Base-by-base conservation (phyloP, 2,888 invertebrate species). In the Dynastes hyllus region DNA sequence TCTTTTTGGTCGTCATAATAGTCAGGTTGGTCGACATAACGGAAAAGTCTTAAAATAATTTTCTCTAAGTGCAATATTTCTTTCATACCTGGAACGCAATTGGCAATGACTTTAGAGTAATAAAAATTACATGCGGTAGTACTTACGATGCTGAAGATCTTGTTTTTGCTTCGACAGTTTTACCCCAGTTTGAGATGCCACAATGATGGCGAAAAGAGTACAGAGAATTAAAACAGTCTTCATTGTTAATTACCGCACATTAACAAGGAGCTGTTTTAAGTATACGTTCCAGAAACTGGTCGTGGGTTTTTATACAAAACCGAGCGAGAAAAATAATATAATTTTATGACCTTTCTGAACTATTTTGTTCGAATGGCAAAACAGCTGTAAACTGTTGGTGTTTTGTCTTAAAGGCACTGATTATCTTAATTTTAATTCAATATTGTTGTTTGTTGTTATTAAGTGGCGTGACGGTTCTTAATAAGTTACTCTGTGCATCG, bases 11-110 rank as follows among this genome's bases (percentile, higher is more conserved):
- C 90, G 51, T 90, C 87, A 83, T 91, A 86, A 76, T 91, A 90
- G 81, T 92, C 90, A 0, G 92, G 92, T 86, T 95, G 94, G 82
- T 92, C 91, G 81, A 93, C 91, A 86, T 92, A 91, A 84, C 92
- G 91, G 86, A 93, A 87, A 81, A 93, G 90, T 83, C 90, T 90
- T 85, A 93, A 86, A 80, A 93, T 88, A 85, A 92, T 90, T 79
- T 91, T 87, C 86, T 85, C 84, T 53, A 81, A 80, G 65, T 83
- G 78, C 73, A 84, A 80, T 78, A 83, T 82, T 8, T 66, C 80
- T 77, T 84, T 82, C 78, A 81, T 83, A 75, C 79, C 84, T 82
- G 61, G 40, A 58, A n/a, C 55, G 13, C 45, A 11, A 45, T 58
- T 58, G 6, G 5, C 16, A 45, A 22, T 45, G 13, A 69, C n/a